Evolutionary conservation across 2,888 invertebrate species (phyloP).

Genomic region (Drosophila meridiana): DNA sequence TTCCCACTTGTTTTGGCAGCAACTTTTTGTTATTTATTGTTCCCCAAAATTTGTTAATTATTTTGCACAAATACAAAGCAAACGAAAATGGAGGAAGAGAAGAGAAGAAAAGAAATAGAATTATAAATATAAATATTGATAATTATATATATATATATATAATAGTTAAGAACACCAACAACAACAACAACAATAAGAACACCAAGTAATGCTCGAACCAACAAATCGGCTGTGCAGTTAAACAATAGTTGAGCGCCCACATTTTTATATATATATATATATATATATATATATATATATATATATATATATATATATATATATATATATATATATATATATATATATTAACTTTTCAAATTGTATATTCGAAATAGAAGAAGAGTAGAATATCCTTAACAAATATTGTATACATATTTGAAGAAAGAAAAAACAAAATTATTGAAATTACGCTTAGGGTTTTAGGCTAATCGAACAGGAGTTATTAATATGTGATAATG

Average conservation of each 20-base stretch:
- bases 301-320: no score
- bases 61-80: slow-evolving; percentile 45
- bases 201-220: no score
- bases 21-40: slow-evolving; percentile 69
- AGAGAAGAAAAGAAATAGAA: not conserved
- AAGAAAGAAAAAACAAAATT: slow-evolving; percentile 26
- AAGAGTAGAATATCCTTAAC: not conserved
- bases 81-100: not conserved
- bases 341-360: slow-evolving; percentile 13
- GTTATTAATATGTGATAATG: slow-evolving; percentile 73
- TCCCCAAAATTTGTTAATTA: slow-evolving; percentile 47
- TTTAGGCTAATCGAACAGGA: slow-evolving; percentile 59
- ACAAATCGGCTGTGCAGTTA: not conserved
- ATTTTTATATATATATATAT: not conserved
- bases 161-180: slow-evolving; percentile 3
- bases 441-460: slow-evolving; percentile 67
- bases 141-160: not conserved
- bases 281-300: no score
- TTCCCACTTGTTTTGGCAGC: slow-evolving; percentile 28
- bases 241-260: slow-evolving; percentile 1
- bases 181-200: not conserved
- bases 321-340: not conserved
- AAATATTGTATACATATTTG: slow-evolving; percentile 47
- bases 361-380: slow-evolving; percentile 31
- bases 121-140: not conserved